A percentile compares a stretch with the other conserved stretches of the same genome.
Conservation (phyloP, 2,797 vertebrate species). For the Furcifer pardalis region DNA sequence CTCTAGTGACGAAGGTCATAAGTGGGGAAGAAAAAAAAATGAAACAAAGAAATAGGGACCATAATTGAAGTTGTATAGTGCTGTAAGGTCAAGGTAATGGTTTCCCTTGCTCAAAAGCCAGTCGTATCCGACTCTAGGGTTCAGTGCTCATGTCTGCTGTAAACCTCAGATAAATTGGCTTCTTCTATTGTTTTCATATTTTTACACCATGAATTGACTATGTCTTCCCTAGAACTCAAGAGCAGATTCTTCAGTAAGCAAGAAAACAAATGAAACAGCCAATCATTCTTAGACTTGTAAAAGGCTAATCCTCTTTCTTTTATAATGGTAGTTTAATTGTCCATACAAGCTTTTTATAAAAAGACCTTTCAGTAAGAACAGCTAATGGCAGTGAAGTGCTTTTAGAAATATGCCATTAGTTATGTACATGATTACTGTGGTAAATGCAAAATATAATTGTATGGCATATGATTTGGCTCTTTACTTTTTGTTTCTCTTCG, state of each 20-base stretch:
- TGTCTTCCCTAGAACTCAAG: background rate
- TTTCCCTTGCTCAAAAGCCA: too few relatives aligned
- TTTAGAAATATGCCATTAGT: conserved; percentile 38
- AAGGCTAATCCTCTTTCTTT: conserved; percentile 26
- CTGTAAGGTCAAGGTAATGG: too few relatives aligned
- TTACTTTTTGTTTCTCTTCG: conserved; percentile 19
- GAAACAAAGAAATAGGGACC: background rate
- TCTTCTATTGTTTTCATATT: too few relatives aligned
- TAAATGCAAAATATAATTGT: conserved; percentile 52
- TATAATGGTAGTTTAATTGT: conserved; percentile 55
- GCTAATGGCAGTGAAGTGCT: conserved; percentile 13
- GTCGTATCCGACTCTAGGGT: too few relatives aligned
- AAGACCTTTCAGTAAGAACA: conserved; percentile 35
- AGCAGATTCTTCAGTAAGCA: background rate
- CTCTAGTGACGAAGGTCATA: background rate
- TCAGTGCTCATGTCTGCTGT: too few relatives aligned
- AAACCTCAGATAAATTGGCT: too few relatives aligned
- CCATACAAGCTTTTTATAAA: conserved; percentile 33
- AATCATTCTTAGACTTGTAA: background rate
- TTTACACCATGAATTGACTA: fast-evolving
- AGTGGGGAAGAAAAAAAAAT: background rate
- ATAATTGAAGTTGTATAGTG: background rate
- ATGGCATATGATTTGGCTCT: conserved; percentile 10
- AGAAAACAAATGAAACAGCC: fast-evolving
- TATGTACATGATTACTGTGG: conserved; percentile 56